Evolutionary conservation across 1,140 invertebrate species (phyloP).

Genomic region (Drosophila navojoa): DNA sequence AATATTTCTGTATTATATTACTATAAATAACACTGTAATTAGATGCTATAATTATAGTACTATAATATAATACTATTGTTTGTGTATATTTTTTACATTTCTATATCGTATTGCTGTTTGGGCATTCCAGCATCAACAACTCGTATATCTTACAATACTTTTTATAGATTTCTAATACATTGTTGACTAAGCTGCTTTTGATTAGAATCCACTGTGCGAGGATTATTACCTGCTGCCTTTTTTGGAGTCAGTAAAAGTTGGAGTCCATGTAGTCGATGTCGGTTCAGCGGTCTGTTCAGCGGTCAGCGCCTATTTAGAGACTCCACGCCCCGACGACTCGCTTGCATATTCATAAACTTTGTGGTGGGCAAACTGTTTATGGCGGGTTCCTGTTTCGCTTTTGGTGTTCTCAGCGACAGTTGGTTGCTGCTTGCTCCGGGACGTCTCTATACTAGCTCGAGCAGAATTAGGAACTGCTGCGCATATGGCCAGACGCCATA

Average conservation of each 20-base stretch:
- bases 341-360: constrained; percentile 74
- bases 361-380: constrained; percentile 42
- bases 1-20: no score
- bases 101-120: no score
- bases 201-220: constrained; percentile 24
- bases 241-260: constrained; percentile 12
- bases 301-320: constrained; percentile 49
- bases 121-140: no score
- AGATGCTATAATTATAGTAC: no score
- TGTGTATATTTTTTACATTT: no score
- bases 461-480: constrained; percentile 53
- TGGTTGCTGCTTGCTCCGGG: constrained; percentile 5
- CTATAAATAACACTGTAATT: no score
- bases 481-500: constrained; percentile 71
- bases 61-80: no score
- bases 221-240: constrained; percentile 32
- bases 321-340: constrained; percentile 45
- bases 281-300: constrained; percentile 8
- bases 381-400: constrained; percentile 50
- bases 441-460: constrained; percentile 61
- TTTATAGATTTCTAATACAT: no score
- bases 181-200: no score
- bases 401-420: constrained; percentile 29
- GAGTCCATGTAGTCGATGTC: constrained; percentile 15
- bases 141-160: no score